Conservation (phyloP, 2,888 invertebrate species). For the Eurytoma californica region DNA sequence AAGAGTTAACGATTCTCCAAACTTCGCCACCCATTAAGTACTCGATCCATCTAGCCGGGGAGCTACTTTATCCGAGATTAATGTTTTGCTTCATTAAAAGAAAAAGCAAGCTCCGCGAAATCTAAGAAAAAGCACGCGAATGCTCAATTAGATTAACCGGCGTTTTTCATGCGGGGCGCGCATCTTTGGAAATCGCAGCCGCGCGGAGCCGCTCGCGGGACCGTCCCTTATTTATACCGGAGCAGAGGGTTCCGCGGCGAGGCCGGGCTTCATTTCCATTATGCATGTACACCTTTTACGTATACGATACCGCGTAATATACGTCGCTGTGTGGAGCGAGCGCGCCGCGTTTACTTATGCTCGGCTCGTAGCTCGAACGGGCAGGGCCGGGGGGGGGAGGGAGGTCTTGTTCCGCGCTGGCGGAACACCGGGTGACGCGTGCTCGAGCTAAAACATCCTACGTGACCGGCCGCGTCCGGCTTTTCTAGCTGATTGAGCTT, state of each 20-base stretch:
- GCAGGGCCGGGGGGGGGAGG: too few relatives aligned
- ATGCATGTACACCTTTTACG: conserved; percentile 54
- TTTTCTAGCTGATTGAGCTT: conserved; percentile 51
- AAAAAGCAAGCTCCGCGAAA: background rate
- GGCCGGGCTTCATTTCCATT: conserved; percentile 52
- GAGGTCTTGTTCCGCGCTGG: conserved; percentile 6
- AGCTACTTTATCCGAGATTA: too few relatives aligned
- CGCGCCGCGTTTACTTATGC: conserved; percentile 52
- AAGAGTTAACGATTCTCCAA: too few relatives aligned
- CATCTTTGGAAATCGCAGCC: background rate
- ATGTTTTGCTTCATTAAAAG: too few relatives aligned
- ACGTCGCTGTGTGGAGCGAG: conserved; percentile 32
- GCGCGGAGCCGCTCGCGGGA: background rate
- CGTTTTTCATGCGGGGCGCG: too few relatives aligned
- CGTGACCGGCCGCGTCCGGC: conserved; percentile 47
- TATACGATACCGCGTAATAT: conserved; percentile 50
- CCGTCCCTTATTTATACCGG: conserved; percentile 46
- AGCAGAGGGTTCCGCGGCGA: conserved; percentile 17
- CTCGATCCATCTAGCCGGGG: too few relatives aligned
- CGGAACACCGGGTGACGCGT: conserved; percentile 37
- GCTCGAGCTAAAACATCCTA: conserved; percentile 50
- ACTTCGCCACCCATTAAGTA: too few relatives aligned
- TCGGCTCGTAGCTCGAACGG: conserved; percentile 34
- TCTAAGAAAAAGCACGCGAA: conserved; percentile 1
- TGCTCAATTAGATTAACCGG: background rate